These are phyloP conservation scores for Melanerpes formicivorus DNA, from an alignment of 2,113 vertebrate species.

Conservation along the genomic window DNA sequence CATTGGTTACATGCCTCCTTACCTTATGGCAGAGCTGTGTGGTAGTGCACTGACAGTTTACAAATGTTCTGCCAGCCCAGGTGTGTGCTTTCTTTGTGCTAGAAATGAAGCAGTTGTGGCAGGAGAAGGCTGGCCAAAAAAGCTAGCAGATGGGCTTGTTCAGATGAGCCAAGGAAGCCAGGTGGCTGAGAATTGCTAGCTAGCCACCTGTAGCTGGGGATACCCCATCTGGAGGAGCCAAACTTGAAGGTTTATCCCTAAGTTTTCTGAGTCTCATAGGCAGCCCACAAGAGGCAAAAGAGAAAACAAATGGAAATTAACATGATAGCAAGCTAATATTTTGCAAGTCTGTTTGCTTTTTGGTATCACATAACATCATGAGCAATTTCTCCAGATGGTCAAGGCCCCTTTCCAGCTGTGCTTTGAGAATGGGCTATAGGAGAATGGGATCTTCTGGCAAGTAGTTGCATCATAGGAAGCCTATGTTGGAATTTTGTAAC, in stretches of 20 bases:
- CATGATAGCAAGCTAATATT: not conserved
- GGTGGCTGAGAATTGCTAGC: not conserved
- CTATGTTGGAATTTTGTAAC: not conserved
- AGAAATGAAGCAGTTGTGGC: not conserved
- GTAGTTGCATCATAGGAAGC: not conserved
- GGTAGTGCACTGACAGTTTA: not conserved
- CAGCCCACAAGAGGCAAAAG: not conserved
- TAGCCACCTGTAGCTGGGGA: not conserved
- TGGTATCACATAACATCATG: not conserved
- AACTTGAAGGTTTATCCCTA: not conserved
- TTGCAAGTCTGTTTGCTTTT: not conserved
- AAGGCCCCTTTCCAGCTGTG: not conserved
- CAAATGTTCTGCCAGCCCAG: not conserved
- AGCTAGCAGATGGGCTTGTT: conserved; percentile 24
- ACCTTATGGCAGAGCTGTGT: not conserved
- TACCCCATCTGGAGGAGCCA: not conserved
- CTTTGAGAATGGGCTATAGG: not conserved
- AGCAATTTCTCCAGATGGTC: not conserved
- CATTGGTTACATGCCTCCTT: not conserved
- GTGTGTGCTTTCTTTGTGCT: not conserved
- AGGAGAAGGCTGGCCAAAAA: not conserved
- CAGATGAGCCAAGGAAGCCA: not conserved
- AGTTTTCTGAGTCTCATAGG: not conserved
- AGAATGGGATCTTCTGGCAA: not conserved
- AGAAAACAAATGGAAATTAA: not conserved